Evolutionary conservation across 2,888 invertebrate species (phyloP), one percentile per base, ranked within the genome.

Genomic region (Geophilus truncorum): DNA sequence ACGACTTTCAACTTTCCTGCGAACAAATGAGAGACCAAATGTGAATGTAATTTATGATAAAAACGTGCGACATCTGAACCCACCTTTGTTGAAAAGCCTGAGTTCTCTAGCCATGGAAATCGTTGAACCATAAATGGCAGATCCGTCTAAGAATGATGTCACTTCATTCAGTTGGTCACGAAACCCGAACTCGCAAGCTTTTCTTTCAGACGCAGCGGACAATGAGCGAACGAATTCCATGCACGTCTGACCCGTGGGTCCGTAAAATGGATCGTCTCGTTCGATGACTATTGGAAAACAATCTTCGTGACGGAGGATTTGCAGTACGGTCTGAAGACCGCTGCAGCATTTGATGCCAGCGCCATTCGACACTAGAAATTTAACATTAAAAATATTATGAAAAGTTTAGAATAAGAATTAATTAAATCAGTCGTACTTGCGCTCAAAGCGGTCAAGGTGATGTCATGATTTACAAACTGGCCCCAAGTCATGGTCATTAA

Each of bases 241-340:
- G 82, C 87, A 87, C 15, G 83, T 84, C 0, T 90, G 90, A 23
- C 90, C 89, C 57, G 88, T 88, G 7, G 88, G 86, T 0, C 86
- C 85, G 83, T 90, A 91, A 76, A 90, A 89, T 0, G 88, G 86
- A 85, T 94, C 93, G 0, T 90, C 86, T 0, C 88, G 86, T 0
- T 90, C 89, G 12, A 92, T 89, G 0, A 86, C 81, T 78, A 94
- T 92, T 0, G 93, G 91, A 82, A 92, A 89, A 83, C 93, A 94
- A 0, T 92, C 92, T 82, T 90, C 90, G 84, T 91, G 91, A 82
- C 82, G 78, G 7, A 83, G 81, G 21, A 83, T 77, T 89, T 62
- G 82, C 25, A 81, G 75, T n/a, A 70, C 79, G 15, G 79, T 70
- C 51, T 79, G 80, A 21, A 62, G 34, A 34, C 57, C 18, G 23